phyloP scores from a whole-genome alignment of 2,797 vertebrate species.

The Sandelia bainsii region DNA sequence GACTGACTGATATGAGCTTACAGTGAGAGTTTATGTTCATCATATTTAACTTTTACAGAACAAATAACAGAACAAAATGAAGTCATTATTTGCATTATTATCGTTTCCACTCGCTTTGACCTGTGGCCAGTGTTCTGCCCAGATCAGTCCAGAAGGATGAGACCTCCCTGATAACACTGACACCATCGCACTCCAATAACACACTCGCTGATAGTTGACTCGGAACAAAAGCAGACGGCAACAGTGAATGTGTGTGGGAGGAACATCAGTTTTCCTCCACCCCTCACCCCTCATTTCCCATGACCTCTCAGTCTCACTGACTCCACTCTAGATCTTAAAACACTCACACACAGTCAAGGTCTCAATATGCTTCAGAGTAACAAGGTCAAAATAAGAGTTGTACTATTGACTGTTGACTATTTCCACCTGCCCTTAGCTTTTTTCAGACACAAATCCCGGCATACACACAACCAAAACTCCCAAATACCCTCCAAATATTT shows the following conservation, averaged over 20 bases:
- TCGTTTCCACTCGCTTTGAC: no score
- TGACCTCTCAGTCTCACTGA: slow-evolving; percentile 32
- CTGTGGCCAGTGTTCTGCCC: no score
- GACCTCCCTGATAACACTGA: slow-evolving; percentile 18
- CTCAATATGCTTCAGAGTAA: neutral
- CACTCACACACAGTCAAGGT: slow-evolving; percentile 9
- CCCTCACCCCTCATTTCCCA: slow-evolving; percentile 36
- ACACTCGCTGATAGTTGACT: neutral
- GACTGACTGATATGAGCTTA: neutral
- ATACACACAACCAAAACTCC: no score
- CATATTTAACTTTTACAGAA: no score
- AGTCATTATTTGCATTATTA: no score
- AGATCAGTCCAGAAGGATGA: neutral
- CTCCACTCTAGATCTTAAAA: slow-evolving; percentile 5
- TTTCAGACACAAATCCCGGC: no score
- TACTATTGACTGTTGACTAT: no score
- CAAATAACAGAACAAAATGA: no score
- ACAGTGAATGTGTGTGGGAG: slow-evolving; percentile 38
- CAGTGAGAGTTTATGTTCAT: no score
- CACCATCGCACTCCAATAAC: slow-evolving; percentile 12
- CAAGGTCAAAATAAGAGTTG: neutral
- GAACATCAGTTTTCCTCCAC: slow-evolving; percentile 6
- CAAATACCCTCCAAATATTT: no score
- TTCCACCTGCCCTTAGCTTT: no score
- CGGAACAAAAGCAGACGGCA: neutral